Percentiles rank a stretch among this genome's conserved stretches.
Evolutionary conservation across 2,888 invertebrate species (phyloP).

Genomic region (Miltochrista miniata): DNA sequence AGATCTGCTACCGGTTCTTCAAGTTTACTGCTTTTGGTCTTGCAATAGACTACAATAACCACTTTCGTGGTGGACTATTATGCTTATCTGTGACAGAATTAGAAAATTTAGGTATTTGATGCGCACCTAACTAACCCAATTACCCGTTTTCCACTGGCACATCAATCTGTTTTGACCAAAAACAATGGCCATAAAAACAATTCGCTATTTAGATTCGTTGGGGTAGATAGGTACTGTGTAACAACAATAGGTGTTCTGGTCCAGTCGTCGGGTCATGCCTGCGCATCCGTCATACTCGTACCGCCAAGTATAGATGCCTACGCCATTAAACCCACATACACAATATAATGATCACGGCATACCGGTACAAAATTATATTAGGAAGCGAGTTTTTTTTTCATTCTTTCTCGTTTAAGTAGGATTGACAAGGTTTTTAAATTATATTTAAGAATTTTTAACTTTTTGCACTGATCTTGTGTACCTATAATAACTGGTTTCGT

Average conservation of each 20-base stretch:
- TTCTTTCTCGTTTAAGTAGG: too few species aligned
- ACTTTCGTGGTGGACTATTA: too few species aligned
- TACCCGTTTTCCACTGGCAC: conserved; percentile 1
- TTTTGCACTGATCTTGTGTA: too few species aligned
- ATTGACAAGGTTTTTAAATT: too few species aligned
- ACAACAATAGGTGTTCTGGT: conserved; percentile 60
- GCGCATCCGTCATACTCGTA: conserved; percentile 60
- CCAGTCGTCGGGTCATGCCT: conserved; percentile 59
- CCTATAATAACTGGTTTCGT: too few species aligned
- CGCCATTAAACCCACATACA: conserved; percentile 19
- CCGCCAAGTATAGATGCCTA: conserved; percentile 39
- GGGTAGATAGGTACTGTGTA: conserved; percentile 26
- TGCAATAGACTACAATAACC: too few species aligned
- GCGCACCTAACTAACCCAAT: background rate
- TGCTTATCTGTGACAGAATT: too few species aligned
- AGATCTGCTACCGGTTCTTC: too few species aligned
- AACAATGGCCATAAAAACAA: conserved; percentile 18
- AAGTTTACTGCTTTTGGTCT: too few species aligned
- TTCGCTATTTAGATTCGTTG: conserved; percentile 15
- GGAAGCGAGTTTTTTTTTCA: too few species aligned
- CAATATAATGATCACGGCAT: conserved; percentile 5
- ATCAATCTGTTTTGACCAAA: conserved; percentile 7
- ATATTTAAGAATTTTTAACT: too few species aligned
- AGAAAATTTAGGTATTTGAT: too few species aligned
- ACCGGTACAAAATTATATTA: background rate